phyloP scores from a whole-genome alignment of 2,113 vertebrate species.

The Pseudorasbora parva region DNA sequence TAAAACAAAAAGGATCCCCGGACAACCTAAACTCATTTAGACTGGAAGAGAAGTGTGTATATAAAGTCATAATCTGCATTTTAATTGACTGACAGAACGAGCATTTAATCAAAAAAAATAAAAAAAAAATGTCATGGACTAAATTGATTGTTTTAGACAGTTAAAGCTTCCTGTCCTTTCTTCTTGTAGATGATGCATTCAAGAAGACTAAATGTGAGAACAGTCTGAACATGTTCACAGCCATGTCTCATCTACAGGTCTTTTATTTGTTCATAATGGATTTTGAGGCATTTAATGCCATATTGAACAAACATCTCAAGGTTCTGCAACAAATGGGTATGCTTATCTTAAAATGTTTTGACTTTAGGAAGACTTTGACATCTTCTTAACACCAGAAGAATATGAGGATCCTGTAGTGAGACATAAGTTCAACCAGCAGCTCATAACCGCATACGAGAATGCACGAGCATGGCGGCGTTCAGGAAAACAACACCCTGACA shows the following conservation, averaged over 20 bases:
- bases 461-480: conserved; percentile 60
- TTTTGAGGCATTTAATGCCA: neutral
- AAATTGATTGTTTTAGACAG: neutral
- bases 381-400: conserved; percentile 85
- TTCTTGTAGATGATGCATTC: conserved; percentile 78
- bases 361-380: conserved; percentile 86
- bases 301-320: neutral
- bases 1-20: too few relatives aligned
- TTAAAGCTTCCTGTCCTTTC: neutral
- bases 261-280: neutral
- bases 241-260: conserved; percentile 86
- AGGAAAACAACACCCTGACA: conserved; percentile 36
- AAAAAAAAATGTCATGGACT: too few relatives aligned
- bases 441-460: conserved; percentile 80
- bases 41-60: too few relatives aligned
- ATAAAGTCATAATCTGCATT: too few relatives aligned
- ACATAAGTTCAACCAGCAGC: conserved; percentile 80
- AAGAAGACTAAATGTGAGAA: conserved; percentile 83
- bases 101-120: too few relatives aligned
- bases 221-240: conserved; percentile 83
- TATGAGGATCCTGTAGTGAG: conserved; percentile 78
- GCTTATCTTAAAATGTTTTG: neutral
- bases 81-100: too few relatives aligned
- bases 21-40: too few relatives aligned
- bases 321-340: neutral